phyloP scores from a whole-genome alignment of 2,113 vertebrate genomes.

The Xenopus laevis region DNA sequence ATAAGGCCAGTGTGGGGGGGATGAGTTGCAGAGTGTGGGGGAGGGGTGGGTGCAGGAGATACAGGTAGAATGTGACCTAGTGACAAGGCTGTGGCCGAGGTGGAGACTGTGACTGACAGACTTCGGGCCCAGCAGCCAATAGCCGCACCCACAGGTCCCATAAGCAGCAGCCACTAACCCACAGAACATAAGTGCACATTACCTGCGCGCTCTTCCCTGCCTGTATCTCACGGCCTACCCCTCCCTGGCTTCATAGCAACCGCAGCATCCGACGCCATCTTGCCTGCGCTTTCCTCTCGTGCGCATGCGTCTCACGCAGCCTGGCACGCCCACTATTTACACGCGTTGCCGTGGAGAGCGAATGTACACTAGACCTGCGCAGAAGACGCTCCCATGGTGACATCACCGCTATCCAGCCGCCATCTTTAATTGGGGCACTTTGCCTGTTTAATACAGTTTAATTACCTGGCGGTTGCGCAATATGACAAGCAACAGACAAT shows the following conservation, averaged over 20 bases:
- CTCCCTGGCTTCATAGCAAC: conserved; percentile 55
- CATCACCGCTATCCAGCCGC: neutral
- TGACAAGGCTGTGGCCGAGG: too few relatives aligned
- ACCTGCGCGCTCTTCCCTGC: conserved; percentile 29
- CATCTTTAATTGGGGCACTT: conserved; percentile 15
- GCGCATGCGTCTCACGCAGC: conserved; percentile 43
- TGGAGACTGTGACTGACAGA: too few relatives aligned
- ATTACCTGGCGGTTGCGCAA: neutral
- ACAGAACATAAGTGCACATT: conserved; percentile 33
- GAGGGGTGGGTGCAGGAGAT: too few relatives aligned
- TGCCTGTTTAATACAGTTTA: neutral
- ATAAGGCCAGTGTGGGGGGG: too few relatives aligned
- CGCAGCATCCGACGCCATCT: conserved; percentile 61
- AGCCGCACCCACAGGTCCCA: too few relatives aligned
- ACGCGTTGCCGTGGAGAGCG: conserved; percentile 49
- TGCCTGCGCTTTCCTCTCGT: conserved; percentile 46
- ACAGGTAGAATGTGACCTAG: too few relatives aligned
- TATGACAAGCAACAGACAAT: too few relatives aligned
- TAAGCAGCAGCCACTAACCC: neutral
- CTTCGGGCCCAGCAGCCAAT: too few relatives aligned
- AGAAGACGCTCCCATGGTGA: neutral
- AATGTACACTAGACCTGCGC: conserved; percentile 29
- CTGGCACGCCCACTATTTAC: conserved; percentile 21
- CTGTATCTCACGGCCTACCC: conserved; percentile 43
- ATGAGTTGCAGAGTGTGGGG: too few relatives aligned